A percentile compares a stretch with the other conserved stretches of the same genome.
phyloP scores from a whole-genome alignment of 2,113 vertebrate genomes.

The Rhipidura dahli region DNA sequence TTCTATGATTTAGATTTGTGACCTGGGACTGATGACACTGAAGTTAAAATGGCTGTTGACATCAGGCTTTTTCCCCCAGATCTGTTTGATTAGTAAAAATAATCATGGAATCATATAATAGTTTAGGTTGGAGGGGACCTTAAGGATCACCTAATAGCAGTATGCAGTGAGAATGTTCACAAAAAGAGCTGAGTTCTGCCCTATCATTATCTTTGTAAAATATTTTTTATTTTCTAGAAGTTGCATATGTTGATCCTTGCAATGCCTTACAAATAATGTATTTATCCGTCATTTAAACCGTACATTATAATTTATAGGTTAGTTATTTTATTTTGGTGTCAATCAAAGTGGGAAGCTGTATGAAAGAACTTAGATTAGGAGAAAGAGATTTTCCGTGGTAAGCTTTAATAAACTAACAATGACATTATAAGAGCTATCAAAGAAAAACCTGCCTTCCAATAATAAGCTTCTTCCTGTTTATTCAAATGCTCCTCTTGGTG shows the following conservation, averaged over 20 bases:
- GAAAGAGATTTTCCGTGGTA: not conserved
- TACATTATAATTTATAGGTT: constrained; percentile 36
- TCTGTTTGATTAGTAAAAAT: not conserved
- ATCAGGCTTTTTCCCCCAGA: not conserved
- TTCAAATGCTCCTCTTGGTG: not conserved
- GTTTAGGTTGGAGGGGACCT: not conserved
- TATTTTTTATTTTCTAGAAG: constrained; percentile 11
- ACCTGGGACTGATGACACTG: not conserved
- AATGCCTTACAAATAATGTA: not conserved
- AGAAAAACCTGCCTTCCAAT: not conserved
- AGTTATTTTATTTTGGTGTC: constrained; percentile 41
- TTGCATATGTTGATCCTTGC: not conserved
- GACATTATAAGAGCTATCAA: not conserved
- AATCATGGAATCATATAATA: not conserved
- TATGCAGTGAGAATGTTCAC: not conserved
- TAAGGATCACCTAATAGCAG: not conserved
- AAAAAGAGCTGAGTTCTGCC: not conserved
- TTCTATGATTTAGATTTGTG: not conserved
- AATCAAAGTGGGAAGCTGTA: constrained; percentile 26
- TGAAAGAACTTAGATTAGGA: constrained; percentile 14
- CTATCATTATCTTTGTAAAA: not conserved
- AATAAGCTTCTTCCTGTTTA: not conserved
- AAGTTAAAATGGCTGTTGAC: not conserved
- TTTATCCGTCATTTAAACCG: not conserved
- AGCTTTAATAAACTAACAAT: not conserved